Conservation (phyloP, 2,888 invertebrate genomes). For the Lordiphosa fenestrarum region DNA sequence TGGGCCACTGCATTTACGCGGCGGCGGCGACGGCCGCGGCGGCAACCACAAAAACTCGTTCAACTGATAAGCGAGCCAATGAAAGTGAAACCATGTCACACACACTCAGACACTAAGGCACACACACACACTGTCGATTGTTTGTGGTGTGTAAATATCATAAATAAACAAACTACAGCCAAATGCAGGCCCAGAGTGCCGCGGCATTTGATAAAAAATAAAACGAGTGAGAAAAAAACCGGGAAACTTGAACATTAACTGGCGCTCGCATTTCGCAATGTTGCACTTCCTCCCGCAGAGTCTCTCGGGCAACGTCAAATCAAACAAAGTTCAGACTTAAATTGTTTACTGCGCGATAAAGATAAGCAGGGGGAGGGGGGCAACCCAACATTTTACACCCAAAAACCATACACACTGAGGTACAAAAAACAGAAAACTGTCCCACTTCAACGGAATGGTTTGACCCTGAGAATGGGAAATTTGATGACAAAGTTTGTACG, state of each 20-base stretch:
- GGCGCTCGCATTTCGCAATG: slow-evolving; percentile 28
- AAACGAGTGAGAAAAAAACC: slow-evolving; percentile 1
- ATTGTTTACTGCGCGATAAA: neutral
- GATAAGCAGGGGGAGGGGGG: neutral
- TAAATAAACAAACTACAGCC: slow-evolving; percentile 48
- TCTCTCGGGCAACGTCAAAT: slow-evolving; percentile 13
- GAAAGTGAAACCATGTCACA: slow-evolving; percentile 60
- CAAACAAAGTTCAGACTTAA: neutral
- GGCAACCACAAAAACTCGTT: slow-evolving; percentile 35
- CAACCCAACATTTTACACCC: too few species aligned
- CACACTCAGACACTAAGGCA: slow-evolving; percentile 11
- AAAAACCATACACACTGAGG: too few species aligned
- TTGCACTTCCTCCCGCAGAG: slow-evolving; percentile 16
- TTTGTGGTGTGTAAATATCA: slow-evolving; percentile 45
- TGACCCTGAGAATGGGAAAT: too few species aligned
- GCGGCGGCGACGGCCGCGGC: slow-evolving; percentile 38
- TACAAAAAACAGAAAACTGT: too few species aligned
- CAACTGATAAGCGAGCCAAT: slow-evolving; percentile 48
- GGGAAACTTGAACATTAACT: slow-evolving; percentile 1
- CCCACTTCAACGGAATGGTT: too few species aligned
- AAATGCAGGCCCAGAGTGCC: slow-evolving; percentile 18
- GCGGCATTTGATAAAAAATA: slow-evolving; percentile 19
- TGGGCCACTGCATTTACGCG: slow-evolving; percentile 34
- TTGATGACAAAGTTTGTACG: too few species aligned
- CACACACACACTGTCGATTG: slow-evolving; percentile 6